Evolutionary conservation across 2,113 vertebrate genomes (phyloP).

Genomic region (Myxocyprinus asiaticus): DNA sequence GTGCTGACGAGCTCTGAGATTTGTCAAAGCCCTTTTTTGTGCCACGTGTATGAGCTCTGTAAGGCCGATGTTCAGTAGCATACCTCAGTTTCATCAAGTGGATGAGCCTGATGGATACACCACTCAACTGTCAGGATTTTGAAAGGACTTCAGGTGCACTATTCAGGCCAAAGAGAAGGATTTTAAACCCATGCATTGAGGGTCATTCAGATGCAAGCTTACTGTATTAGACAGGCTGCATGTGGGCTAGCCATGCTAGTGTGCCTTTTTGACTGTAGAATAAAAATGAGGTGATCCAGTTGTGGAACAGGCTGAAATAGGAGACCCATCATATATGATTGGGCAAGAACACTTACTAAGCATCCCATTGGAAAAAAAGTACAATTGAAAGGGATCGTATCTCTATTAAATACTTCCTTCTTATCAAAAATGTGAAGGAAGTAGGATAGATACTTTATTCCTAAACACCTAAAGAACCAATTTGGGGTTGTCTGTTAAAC

Average conservation of each 20-base stretch:
- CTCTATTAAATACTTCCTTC: no score
- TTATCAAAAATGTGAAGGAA: no score
- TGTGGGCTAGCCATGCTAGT: background rate
- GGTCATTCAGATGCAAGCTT: background rate
- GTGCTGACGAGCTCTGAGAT: slow-evolving; percentile 18
- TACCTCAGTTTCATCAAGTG: slow-evolving; percentile 5
- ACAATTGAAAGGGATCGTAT: no score
- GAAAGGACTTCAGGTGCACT: background rate
- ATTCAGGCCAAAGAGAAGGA: background rate
- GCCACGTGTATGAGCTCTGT: slow-evolving; percentile 15
- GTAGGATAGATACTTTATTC: no score
- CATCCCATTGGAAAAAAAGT: background rate
- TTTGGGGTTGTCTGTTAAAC: no score
- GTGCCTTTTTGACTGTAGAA: background rate
- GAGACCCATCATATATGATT: background rate
- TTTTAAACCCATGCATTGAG: background rate
- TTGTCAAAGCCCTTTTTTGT: slow-evolving; percentile 31
- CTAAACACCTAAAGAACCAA: no score
- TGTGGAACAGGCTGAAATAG: no score
- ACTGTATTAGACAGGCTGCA: background rate
- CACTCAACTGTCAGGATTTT: slow-evolving; percentile 13
- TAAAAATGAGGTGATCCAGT: background rate
- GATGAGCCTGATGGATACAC: slow-evolving; percentile 1
- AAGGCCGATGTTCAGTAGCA: slow-evolving; percentile 3
- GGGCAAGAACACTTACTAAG: background rate